Percentiles rank a stretch among this genome's conserved stretches.
Conservation (phyloP, 2,113 vertebrate genomes). For the Zosterops pallidus region DNA sequence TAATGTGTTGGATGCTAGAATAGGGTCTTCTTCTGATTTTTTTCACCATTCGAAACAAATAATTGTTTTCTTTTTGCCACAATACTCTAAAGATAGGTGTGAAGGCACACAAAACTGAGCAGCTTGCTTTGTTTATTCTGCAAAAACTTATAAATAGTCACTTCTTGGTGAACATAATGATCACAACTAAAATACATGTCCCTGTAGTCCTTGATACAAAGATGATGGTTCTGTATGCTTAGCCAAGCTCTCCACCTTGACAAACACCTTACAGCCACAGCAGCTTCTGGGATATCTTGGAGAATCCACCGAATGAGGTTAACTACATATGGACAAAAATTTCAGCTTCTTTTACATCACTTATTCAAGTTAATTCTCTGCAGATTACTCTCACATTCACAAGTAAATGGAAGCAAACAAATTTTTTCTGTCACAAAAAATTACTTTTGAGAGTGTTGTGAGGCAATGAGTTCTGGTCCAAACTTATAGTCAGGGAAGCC, state of each 20-base stretch:
- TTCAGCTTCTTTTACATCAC: not conserved
- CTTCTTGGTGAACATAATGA: not conserved
- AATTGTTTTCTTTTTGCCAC: not conserved
- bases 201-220: not conserved
- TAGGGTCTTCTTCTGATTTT: not conserved
- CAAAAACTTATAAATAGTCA: not conserved
- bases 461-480: not conserved
- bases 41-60: not conserved
- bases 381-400: not conserved
- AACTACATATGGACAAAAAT: not conserved
- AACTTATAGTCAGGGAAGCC: not conserved
- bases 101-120: not conserved
- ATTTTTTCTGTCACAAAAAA: not conserved
- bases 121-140: not conserved
- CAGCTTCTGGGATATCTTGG: not conserved
- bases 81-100: not conserved
- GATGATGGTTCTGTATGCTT: not conserved
- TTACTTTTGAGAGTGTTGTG: accelerated
- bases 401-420: not conserved
- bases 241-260: not conserved
- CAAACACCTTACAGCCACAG: not conserved
- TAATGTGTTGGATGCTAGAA: not conserved
- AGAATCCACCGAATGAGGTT: not conserved
- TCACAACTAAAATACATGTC: not conserved
- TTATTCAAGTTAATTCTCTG: not conserved